Evolutionary conservation across 2,797 vertebrate species (phyloP).

Genomic region (Chaetodon trifasciatus): DNA sequence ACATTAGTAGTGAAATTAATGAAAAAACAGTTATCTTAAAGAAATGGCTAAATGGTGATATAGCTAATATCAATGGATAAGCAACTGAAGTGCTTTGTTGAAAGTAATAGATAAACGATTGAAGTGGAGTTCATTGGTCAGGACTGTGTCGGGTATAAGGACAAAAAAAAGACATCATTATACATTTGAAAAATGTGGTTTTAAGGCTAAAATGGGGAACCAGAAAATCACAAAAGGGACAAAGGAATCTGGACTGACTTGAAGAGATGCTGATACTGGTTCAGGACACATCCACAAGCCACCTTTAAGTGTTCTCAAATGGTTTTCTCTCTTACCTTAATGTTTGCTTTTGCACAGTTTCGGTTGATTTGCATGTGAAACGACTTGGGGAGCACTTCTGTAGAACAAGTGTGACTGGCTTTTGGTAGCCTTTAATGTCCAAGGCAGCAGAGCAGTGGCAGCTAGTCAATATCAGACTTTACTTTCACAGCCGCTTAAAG

Average conservation of each 20-base stretch:
- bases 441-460: conserved; percentile 62
- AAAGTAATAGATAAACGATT: too few relatives aligned
- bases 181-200: not conserved
- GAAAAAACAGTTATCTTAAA: too few relatives aligned
- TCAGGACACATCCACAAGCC: conserved; percentile 27
- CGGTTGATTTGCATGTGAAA: conserved; percentile 70
- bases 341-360: conserved; percentile 56
- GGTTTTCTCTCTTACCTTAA: conserved; percentile 39
- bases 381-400: conserved; percentile 50
- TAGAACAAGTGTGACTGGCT: conserved; percentile 48
- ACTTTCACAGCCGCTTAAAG: conserved; percentile 67
- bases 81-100: too few relatives aligned
- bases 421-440: conserved; percentile 66
- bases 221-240: not conserved
- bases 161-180: not conserved
- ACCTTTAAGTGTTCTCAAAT: conserved; percentile 39
- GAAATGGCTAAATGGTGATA: not conserved
- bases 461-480: conserved; percentile 73
- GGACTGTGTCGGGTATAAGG: not conserved
- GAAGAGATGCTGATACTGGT: conserved; percentile 14
- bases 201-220: not conserved
- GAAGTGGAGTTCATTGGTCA: not conserved
- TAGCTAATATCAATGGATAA: not conserved
- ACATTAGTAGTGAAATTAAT: too few relatives aligned
- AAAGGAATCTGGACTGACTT: conserved; percentile 5